Percentiles rank a stretch among this genome's conserved stretches.
Conservation (phyloP, 2,113 vertebrate species). For the Chrysochloris asiatica region DNA sequence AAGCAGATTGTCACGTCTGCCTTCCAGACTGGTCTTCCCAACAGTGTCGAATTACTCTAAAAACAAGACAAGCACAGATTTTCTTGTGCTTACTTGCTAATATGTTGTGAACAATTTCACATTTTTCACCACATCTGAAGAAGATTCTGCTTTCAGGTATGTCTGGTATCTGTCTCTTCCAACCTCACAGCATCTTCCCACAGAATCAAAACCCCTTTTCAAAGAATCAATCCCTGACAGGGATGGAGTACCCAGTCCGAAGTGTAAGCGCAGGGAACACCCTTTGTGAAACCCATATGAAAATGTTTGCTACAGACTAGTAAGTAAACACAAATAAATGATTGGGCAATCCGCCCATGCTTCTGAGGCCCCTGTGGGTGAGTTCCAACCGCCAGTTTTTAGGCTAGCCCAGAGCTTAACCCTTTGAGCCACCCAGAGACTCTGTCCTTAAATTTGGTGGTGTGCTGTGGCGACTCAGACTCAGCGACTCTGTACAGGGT, state of each 20-base stretch:
- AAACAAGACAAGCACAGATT: neutral
- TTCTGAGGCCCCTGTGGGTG: neutral
- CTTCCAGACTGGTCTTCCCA: neutral
- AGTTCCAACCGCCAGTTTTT: neutral
- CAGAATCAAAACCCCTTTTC: neutral
- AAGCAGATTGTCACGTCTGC: neutral
- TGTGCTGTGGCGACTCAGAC: too few species aligned
- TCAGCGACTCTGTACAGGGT: too few species aligned
- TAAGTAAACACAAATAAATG: too few species aligned
- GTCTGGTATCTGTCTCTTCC: too few species aligned
- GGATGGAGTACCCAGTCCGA: neutral
- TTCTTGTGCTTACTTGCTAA: neutral
- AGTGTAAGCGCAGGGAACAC: too few species aligned
- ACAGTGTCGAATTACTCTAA: neutral
- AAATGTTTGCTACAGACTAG: too few species aligned
- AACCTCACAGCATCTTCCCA: too few species aligned
- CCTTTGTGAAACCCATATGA: too few species aligned
- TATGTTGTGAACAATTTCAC: neutral
- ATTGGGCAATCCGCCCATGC: too few species aligned
- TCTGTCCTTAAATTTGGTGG: too few species aligned
- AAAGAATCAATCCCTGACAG: neutral
- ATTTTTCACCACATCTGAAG: too few species aligned
- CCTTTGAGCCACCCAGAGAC: neutral
- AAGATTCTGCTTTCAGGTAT: too few species aligned
- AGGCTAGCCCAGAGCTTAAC: neutral